Conservation (phyloP, 2,113 vertebrate genomes). For the Phasianus colchicus region DNA sequence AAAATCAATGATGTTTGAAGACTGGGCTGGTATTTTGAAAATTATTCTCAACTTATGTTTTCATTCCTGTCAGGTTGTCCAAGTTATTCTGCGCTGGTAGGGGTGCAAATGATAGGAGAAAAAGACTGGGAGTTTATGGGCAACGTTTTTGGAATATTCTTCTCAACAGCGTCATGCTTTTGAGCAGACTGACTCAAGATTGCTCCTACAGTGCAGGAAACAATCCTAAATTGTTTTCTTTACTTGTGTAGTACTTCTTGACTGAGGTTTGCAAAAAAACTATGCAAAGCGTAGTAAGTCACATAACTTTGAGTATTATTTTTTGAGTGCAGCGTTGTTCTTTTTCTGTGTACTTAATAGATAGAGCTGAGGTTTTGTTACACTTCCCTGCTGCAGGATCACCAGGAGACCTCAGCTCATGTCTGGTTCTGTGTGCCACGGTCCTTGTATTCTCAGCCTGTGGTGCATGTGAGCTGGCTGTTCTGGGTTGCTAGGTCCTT, state of each 20-base stretch:
- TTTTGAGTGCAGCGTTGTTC: neutral
- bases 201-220: neutral
- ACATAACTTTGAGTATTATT: neutral
- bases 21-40: neutral
- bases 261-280: neutral
- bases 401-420: fast-evolving
- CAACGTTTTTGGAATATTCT: neutral
- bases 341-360: neutral
- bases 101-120: neutral
- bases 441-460: fast-evolving
- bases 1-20: neutral
- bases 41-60: neutral
- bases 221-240: neutral
- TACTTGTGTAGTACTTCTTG: neutral
- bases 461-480: neutral
- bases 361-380: neutral
- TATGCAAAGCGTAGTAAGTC: neutral
- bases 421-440: fast-evolving
- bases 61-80: neutral
- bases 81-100: neutral
- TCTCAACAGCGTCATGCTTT: neutral
- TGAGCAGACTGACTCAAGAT: neutral
- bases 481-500: neutral
- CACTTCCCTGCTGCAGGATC: neutral
- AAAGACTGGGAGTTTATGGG: neutral